Percentiles rank a stretch among this genome's conserved stretches.
These are phyloP conservation scores for Drosophila chauvacae DNA, from an alignment of 1,140 invertebrate genomes.

Conservation along the genomic window DNA sequence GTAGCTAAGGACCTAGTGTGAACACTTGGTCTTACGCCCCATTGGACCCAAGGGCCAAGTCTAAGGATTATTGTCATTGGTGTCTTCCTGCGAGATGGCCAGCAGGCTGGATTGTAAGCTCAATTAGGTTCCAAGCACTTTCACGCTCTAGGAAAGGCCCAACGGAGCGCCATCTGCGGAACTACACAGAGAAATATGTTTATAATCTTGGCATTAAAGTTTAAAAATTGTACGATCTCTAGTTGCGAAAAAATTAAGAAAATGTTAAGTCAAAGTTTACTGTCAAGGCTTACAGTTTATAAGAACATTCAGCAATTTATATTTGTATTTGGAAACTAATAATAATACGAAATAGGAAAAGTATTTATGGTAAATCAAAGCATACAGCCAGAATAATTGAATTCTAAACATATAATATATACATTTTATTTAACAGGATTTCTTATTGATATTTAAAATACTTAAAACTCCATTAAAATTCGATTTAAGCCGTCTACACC, in stretches of 20 bases:
- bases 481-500: background rate
- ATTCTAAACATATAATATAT: background rate
- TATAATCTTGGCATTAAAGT: background rate
- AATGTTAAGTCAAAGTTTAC: background rate
- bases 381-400: background rate
- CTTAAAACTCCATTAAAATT: background rate
- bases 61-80: slow-evolving; percentile 23
- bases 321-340: background rate
- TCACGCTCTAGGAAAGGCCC: slow-evolving; percentile 52
- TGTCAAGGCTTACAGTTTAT: background rate
- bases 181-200: slow-evolving; percentile 22
- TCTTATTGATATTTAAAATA: background rate
- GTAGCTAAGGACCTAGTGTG: slow-evolving; percentile 7
- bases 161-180: slow-evolving; percentile 24
- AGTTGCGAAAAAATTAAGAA: too few species aligned
- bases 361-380: too few species aligned
- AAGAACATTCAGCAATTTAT: background rate
- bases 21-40: slow-evolving; percentile 43
- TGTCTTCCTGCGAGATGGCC: slow-evolving; percentile 23
- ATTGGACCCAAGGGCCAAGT: slow-evolving; percentile 31
- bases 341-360: too few species aligned
- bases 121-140: slow-evolving; percentile 73
- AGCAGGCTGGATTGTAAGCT: slow-evolving; percentile 61
- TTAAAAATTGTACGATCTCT: background rate
- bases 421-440: background rate